Conservation (phyloP, 2,888 invertebrate species). For the Smittia sp. region DNA sequence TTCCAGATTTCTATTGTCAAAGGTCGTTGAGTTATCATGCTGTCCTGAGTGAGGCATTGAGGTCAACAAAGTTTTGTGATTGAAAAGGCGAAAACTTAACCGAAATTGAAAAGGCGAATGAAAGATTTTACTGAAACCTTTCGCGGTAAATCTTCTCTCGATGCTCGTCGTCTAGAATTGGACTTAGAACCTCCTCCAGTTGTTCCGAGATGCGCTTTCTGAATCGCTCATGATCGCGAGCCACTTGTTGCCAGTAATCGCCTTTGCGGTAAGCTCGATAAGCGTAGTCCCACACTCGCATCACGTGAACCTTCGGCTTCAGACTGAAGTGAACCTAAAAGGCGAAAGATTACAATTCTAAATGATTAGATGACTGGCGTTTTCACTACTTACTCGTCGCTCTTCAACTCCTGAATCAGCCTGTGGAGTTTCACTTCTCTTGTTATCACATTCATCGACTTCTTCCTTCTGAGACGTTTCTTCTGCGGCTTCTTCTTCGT, state of each 20-base stretch:
- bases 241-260: constrained; percentile 60
- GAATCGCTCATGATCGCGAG: constrained; percentile 55
- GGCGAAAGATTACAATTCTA: constrained; percentile 36
- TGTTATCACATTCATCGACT: constrained; percentile 7
- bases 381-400: background rate
- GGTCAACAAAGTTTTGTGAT: background rate
- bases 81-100: background rate
- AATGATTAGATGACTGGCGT: background rate
- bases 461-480: background rate
- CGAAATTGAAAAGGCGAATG: background rate
- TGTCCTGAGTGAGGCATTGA: too few relatives aligned
- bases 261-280: constrained; percentile 61
- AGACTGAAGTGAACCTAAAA: constrained; percentile 60
- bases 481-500: too few relatives aligned
- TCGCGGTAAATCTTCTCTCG: constrained; percentile 49
- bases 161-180: constrained; percentile 48
- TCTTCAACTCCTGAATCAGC: constrained; percentile 32
- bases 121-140: constrained; percentile 44
- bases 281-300: constrained; percentile 62
- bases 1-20: too few relatives aligned
- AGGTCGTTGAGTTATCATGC: too few relatives aligned
- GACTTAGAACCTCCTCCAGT: constrained; percentile 46
- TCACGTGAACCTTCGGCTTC: constrained; percentile 58
- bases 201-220: constrained; percentile 47
- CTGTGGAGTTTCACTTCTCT: background rate